Percentiles rank a stretch among this genome's conserved stretches.
Conservation (phyloP, 2,113 vertebrate genomes). For the Ceyx melanurus region DNA sequence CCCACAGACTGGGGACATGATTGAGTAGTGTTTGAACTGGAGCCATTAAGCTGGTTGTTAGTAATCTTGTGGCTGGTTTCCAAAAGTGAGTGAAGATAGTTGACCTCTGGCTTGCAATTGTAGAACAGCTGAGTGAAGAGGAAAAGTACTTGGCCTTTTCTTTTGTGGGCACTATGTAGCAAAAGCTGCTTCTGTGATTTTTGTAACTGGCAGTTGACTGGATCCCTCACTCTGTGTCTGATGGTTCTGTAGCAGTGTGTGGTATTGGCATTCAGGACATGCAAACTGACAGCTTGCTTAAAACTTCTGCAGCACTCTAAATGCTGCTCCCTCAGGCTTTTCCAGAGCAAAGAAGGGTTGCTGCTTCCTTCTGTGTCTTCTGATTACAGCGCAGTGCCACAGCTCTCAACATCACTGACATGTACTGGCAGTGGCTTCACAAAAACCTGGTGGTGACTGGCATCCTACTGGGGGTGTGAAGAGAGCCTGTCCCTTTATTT, state of each 20-base stretch:
- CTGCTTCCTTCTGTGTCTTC: not conserved
- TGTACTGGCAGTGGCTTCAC: not conserved
- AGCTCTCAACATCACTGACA: not conserved
- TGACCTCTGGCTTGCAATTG: constrained; percentile 67
- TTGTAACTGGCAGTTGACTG: not conserved
- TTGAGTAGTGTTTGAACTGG: constrained; percentile 61
- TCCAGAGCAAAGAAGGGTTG: not conserved
- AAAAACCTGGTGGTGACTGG: not conserved
- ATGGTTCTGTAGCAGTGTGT: not conserved
- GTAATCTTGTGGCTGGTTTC: constrained; percentile 74
- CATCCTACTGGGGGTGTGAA: not conserved
- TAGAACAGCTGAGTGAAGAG: constrained; percentile 66
- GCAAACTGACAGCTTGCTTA: not conserved
- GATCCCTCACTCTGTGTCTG: not conserved
- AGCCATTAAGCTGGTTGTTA: constrained; percentile 71
- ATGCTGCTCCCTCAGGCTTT: not conserved
- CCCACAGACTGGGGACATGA: not conserved
- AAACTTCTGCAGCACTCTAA: not conserved
- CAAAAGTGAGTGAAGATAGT: constrained; percentile 64
- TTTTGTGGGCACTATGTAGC: not conserved
- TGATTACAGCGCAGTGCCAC: not conserved
- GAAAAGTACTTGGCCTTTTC: constrained; percentile 12
- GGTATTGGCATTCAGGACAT: not conserved
- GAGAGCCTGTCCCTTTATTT: not conserved
- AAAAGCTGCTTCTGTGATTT: not conserved